These are phyloP conservation scores for Palythoa grandiflora DNA, from an alignment of 92 coral and sea anemone species.

Conservation along the genomic window DNA sequence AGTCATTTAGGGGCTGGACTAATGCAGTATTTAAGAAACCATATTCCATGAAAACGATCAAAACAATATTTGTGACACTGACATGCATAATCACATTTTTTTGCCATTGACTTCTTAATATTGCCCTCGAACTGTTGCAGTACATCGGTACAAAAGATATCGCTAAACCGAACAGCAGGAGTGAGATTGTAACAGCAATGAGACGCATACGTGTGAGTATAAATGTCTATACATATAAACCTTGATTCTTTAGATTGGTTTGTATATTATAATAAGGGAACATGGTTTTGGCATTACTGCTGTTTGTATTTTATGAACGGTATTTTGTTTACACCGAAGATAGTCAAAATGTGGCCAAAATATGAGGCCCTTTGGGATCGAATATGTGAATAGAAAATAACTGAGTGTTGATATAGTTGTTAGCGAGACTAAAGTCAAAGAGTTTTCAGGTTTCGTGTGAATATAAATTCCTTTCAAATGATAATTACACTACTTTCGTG, in stretches of 20 bases:
- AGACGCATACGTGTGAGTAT: constrained; percentile 86
- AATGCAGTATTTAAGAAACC: neutral
- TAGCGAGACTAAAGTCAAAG: neutral
- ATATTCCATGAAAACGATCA: neutral
- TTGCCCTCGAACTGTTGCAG: constrained; percentile 47
- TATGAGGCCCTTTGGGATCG: neutral
- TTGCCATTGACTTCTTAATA: constrained; percentile 44
- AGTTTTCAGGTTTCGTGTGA: neutral
- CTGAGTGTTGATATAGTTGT: neutral
- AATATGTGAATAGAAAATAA: neutral
- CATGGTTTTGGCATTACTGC: constrained; percentile 6
- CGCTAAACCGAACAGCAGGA: constrained; percentile 86
- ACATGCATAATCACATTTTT: constrained; percentile 8
- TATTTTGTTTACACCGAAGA: neutral
- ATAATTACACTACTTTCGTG: neutral
- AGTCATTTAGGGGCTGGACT: constrained; percentile 5
- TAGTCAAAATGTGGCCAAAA: neutral
- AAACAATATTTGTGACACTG: constrained; percentile 15
- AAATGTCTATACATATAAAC: neutral
- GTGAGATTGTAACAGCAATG: constrained; percentile 97
- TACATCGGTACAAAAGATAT: constrained; percentile 96
- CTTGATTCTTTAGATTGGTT: neutral
- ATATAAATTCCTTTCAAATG: neutral
- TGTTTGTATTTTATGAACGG: neutral
- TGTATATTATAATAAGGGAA: constrained; percentile 9